These are phyloP conservation scores for Gallinago undulata DNA, from an alignment of 2,113 vertebrate species.

Conservation along the genomic window DNA sequence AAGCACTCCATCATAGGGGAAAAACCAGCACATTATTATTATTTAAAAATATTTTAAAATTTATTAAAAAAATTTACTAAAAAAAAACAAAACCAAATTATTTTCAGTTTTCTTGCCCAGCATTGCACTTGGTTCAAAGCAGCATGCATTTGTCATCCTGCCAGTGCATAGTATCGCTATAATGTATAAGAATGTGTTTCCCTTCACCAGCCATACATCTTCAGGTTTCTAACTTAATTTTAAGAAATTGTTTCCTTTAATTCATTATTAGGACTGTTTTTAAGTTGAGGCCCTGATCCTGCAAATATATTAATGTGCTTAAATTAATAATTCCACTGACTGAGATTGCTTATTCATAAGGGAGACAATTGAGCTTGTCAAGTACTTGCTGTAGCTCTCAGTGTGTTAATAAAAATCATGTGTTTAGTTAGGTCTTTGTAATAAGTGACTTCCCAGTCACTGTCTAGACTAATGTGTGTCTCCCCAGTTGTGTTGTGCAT, in stretches of 20 bases:
- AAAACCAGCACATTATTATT: background rate
- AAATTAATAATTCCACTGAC: background rate
- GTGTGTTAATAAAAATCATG: background rate
- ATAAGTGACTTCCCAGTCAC: background rate
- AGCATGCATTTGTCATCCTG: background rate
- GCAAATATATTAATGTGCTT: background rate
- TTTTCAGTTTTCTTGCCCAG: background rate
- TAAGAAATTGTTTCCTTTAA: background rate
- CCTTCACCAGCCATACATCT: background rate
- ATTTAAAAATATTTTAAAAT: too few species aligned
- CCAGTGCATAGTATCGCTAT: background rate
- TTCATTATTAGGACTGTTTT: background rate
- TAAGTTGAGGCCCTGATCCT: background rate
- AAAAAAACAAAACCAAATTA: background rate
- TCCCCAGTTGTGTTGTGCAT: background rate
- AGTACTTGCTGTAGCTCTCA: background rate
- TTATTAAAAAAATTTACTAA: too few species aligned
- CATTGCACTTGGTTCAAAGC: background rate
- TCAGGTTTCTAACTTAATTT: background rate
- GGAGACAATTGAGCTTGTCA: background rate
- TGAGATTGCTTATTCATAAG: background rate
- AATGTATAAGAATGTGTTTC: background rate
- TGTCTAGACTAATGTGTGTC: background rate
- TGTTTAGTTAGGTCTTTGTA: background rate
- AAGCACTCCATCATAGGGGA: background rate